These are phyloP conservation scores for Montifringilla adamsi DNA, from an alignment of 2,113 vertebrate genomes.

Conservation along the genomic window DNA sequence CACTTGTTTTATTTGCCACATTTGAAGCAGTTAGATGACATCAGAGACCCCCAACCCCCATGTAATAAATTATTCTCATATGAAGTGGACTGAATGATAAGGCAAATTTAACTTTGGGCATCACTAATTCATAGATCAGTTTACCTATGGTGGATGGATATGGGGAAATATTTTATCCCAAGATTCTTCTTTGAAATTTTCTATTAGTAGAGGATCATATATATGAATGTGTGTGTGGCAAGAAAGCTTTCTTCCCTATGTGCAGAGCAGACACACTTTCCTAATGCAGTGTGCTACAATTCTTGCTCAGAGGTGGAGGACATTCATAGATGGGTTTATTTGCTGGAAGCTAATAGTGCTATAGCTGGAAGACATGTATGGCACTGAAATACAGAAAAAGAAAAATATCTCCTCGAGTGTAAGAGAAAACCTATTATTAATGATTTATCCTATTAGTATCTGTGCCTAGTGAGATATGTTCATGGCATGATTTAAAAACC, in stretches of 20 bases:
- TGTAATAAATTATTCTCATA: not conserved
- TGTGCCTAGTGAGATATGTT: not conserved
- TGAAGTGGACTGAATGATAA: not conserved
- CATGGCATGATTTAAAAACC: not conserved
- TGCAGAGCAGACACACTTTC: fast-evolving
- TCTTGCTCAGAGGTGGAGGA: not conserved
- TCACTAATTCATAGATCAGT: not conserved
- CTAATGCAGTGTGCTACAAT: not conserved
- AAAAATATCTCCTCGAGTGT: not conserved
- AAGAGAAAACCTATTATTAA: not conserved
- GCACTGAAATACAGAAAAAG: not conserved
- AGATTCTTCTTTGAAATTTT: not conserved
- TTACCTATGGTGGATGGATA: not conserved
- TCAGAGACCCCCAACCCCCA: not conserved
- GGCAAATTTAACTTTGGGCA: not conserved
- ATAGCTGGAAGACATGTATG: not conserved
- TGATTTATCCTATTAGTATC: not conserved
- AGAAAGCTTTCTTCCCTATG: not conserved
- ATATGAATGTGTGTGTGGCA: not conserved
- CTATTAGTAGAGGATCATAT: not conserved
- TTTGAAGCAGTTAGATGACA: not conserved
- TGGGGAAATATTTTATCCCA: not conserved
- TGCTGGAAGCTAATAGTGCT: not conserved
- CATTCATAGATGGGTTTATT: not conserved
- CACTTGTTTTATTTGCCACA: not conserved